phyloP scores from a whole-genome alignment of 2,888 invertebrate genomes.

The Ectobius pallidus region DNA sequence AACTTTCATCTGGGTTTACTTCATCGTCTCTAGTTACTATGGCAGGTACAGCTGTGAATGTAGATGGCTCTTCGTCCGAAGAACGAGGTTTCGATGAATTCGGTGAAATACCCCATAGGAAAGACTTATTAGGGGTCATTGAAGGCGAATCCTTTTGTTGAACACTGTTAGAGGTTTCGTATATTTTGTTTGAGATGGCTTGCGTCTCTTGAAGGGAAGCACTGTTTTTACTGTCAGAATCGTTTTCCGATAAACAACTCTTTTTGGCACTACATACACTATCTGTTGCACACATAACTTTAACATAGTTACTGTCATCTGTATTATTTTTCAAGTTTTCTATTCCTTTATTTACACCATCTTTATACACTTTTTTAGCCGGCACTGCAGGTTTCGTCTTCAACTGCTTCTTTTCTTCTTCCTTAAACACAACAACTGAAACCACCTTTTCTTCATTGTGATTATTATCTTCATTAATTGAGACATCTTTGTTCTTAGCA shows the following conservation, averaged over 20 bases:
- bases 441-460: too few species aligned
- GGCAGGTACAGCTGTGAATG: neutral
- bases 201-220: neutral
- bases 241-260: neutral
- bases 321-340: neutral
- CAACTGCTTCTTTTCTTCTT: neutral
- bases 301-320: neutral
- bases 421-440: too few species aligned
- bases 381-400: slow-evolving; percentile 1
- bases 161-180: neutral
- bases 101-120: slow-evolving; percentile 61
- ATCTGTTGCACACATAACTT: neutral
- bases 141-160: slow-evolving; percentile 28
- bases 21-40: neutral
- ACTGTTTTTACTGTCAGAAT: neutral
- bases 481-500: too few species aligned
- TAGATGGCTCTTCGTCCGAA: neutral
- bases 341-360: slow-evolving; percentile 42
- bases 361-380: slow-evolving; percentile 41
- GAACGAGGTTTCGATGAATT: neutral
- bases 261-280: neutral
- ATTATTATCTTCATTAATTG: too few species aligned
- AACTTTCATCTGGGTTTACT: neutral
- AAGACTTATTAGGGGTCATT: slow-evolving; percentile 68
- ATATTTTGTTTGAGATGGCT: neutral